These are phyloP conservation scores for Podabrus alpinus DNA, from an alignment of 2,888 invertebrate genomes.

Conservation along the genomic window DNA sequence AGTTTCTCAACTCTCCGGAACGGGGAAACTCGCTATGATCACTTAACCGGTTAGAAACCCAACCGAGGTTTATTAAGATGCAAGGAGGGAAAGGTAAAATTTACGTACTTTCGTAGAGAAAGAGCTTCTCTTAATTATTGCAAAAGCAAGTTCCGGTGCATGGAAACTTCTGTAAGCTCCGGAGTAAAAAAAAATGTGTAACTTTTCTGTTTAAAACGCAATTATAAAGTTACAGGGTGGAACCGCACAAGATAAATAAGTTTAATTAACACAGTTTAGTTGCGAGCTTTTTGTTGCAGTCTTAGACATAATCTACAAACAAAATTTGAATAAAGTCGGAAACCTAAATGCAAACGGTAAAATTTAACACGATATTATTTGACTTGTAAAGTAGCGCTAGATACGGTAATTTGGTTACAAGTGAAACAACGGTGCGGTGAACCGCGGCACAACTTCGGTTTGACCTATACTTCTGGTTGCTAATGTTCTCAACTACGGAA, in stretches of 20 bases:
- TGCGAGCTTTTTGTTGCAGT: conserved; percentile 5
- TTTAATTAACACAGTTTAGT: conserved; percentile 11
- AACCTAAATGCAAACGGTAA: conserved; percentile 1
- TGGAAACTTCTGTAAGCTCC: neutral
- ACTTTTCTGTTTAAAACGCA: conserved; percentile 15
- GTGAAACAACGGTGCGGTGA: conserved; percentile 24
- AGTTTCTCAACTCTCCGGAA: neutral
- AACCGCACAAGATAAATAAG: conserved; percentile 6
- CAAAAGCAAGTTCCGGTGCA: neutral
- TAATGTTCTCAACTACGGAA: neutral
- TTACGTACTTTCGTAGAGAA: neutral
- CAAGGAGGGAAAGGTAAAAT: neutral
- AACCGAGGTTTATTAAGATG: neutral
- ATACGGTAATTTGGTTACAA: conserved; percentile 20
- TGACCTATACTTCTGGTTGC: conserved; percentile 6
- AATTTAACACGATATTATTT: conserved; percentile 26
- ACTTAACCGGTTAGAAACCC: neutral
- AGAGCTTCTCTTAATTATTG: neutral
- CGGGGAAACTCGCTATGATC: neutral
- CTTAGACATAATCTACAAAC: neutral
- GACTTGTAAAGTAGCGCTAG: conserved; percentile 30
- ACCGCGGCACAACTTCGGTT: conserved; percentile 28
- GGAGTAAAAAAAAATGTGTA: neutral
- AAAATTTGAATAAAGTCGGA: neutral
- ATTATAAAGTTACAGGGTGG: conserved; percentile 12